Conservation (phyloP, 2,113 vertebrate species). For the Nicator chloris region DNA sequence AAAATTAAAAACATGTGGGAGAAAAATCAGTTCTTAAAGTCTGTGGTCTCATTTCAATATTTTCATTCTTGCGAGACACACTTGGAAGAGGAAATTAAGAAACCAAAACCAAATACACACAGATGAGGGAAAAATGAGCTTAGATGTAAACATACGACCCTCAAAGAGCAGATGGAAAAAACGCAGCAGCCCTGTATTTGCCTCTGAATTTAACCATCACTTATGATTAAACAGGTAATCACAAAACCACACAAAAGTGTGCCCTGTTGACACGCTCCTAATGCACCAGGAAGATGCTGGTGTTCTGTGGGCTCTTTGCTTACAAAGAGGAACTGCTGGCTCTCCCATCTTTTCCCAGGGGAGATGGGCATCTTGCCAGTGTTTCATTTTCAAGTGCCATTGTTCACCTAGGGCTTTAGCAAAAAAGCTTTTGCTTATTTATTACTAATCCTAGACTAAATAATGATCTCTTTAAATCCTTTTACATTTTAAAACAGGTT, state of each 20-base stretch:
- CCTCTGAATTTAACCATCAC: slow-evolving; percentile 65
- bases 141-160: neutral
- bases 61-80: neutral
- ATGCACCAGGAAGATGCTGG: slow-evolving; percentile 48
- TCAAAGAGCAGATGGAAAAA: neutral
- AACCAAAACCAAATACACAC: neutral
- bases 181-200: neutral
- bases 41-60: neutral
- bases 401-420: slow-evolving; percentile 70
- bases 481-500: slow-evolving; percentile 66
- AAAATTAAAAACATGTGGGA: neutral
- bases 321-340: slow-evolving; percentile 49
- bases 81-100: slow-evolving; percentile 40
- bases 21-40: neutral
- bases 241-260: slow-evolving; percentile 54
- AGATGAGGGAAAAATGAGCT: neutral
- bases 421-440: slow-evolving; percentile 64
- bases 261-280: slow-evolving; percentile 64
- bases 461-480: slow-evolving; percentile 59
- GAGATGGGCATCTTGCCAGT: slow-evolving; percentile 72
- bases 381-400: slow-evolving; percentile 71
- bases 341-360: slow-evolving; percentile 63
- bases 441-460: slow-evolving; percentile 68
- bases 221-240: slow-evolving; percentile 62
- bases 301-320: slow-evolving; percentile 54